Percentiles rank a stretch among this genome's conserved stretches.
Evolutionary conservation across 2,113 vertebrate species (phyloP).

Genomic region (Tetrax tetrax): DNA sequence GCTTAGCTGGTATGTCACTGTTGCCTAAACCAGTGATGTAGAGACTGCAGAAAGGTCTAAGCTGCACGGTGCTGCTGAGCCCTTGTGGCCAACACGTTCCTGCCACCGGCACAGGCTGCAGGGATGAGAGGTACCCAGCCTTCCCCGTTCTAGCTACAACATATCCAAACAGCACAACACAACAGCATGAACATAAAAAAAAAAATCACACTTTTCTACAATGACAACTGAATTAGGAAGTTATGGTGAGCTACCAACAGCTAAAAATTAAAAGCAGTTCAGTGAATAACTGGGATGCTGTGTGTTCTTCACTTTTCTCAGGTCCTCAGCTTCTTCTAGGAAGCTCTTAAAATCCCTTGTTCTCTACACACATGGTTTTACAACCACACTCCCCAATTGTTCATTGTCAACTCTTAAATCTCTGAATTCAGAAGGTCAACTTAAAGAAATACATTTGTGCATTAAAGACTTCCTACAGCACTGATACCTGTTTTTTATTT

Average conservation of each 20-base stretch:
- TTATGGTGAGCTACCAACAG: background rate
- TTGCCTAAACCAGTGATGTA: rapidly evolving
- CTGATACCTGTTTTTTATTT: background rate
- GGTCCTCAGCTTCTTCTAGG: background rate
- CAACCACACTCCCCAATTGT: background rate
- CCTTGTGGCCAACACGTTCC: background rate
- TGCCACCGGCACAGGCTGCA: background rate
- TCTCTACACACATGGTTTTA: background rate
- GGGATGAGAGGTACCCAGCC: background rate
- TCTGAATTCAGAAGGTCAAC: background rate
- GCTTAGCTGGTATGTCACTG: background rate
- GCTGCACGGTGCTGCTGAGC: rapidly evolving
- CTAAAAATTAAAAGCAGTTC: background rate
- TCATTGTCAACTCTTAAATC: background rate
- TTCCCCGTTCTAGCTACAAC: background rate
- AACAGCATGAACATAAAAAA: background rate
- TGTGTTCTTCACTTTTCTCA: background rate
- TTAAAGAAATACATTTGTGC: background rate
- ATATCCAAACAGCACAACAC: background rate
- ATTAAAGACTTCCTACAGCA: background rate
- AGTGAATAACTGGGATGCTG: background rate
- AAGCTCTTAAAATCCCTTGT: background rate
- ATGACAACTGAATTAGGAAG: background rate
- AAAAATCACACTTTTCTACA: background rate
- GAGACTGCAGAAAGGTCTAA: background rate